Base-by-base conservation (phyloP, 2,113 vertebrate genomes). In the Oreochromis aureus region DNA sequence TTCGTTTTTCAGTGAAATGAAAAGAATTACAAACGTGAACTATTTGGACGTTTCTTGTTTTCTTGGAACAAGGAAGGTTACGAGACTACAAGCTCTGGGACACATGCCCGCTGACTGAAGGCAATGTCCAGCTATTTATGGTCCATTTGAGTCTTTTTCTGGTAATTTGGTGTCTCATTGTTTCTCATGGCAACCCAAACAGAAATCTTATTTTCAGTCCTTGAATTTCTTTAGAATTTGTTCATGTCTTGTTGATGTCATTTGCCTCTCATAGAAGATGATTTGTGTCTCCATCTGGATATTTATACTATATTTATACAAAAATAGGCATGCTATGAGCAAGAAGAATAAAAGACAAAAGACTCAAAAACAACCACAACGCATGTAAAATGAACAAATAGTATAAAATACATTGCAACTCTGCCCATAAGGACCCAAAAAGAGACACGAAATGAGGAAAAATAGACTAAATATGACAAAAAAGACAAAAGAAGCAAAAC, bases 271-370 rank as follows among this genome's bases (percentile, higher is more conserved):
- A 44, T 24, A 15, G 66, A 44, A 71, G 36, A 13, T 73, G 69
- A 46, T 73, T 46, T 46, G 22, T 34, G 58, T 46, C 39, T 10
- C 8, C 0, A 6, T 71, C 39, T 71, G 41, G 34, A 22, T 66
- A 66, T 66, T 66, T 66, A 39, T 36, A 5, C 34, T 63, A 19
- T 63, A 63, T 34, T 63, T 63, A 36, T 19, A 63, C 59, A 63
- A 51, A 76, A 76, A 76, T 19, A 19, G 15, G 6, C 6, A 0
- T 0, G 27, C 16, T 12, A 0, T 51, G 24, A 51, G 24, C 44
- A 19, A 19, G 24, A 44, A 10, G n/a, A 48, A 27, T 16, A 15
- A 46, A 73, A 73, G 59, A 36, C 59, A 36, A 34, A 46, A 76
- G 71, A 19, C 44, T 48, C 15, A 30, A 30, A 76, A 30, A 30